These are phyloP conservation scores for Microctenopoma stevenorrisi DNA, from an alignment of 2,797 vertebrate species.

Conservation along the genomic window DNA sequence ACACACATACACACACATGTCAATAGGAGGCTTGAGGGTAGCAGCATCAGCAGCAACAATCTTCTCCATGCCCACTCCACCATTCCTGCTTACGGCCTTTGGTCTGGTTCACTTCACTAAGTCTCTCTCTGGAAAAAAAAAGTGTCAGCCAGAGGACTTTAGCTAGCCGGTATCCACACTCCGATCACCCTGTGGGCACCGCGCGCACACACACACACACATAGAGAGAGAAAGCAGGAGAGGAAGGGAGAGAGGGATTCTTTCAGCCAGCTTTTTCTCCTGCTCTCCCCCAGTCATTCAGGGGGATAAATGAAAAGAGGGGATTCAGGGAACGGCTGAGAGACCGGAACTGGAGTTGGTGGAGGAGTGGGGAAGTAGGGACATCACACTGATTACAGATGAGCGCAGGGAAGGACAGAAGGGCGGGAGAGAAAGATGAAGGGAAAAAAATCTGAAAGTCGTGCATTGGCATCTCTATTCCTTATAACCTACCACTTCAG, in stretches of 20 bases:
- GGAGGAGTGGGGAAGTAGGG: conserved; percentile 34
- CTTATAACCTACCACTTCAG: conserved; percentile 76
- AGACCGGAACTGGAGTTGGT: conserved; percentile 61
- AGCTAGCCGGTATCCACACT: conserved; percentile 42
- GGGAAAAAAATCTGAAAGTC: conserved; percentile 29
- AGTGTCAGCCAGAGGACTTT: conserved; percentile 59
- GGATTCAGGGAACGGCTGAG: conserved; percentile 67
- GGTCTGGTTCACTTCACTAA: conserved; percentile 63
- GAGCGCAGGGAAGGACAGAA: conserved; percentile 57
- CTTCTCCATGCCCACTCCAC: conserved; percentile 39
- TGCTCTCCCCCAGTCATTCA: conserved; percentile 62
- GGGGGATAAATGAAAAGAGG: conserved; percentile 71
- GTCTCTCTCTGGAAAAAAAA: conserved; percentile 54
- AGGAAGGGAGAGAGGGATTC: conserved; percentile 31
- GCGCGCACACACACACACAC: conserved; percentile 11
- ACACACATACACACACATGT: conserved; percentile 12
- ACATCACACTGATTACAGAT: conserved; percentile 75
- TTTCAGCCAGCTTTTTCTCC: conserved; percentile 61
- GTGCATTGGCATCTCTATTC: conserved; percentile 59
- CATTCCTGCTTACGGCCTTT: conserved; percentile 32
- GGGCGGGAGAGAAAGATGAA: conserved; percentile 20
- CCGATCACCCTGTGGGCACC: conserved; percentile 12
- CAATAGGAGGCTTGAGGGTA: conserved; percentile 21
- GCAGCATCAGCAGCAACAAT: conserved; percentile 14
- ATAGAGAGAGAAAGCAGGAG: conserved; percentile 9